Evolutionary conservation across 2,797 vertebrate species (phyloP), one percentile per base, ranked within the genome.

Genomic region (Petrocephalus schoutedeni): DNA sequence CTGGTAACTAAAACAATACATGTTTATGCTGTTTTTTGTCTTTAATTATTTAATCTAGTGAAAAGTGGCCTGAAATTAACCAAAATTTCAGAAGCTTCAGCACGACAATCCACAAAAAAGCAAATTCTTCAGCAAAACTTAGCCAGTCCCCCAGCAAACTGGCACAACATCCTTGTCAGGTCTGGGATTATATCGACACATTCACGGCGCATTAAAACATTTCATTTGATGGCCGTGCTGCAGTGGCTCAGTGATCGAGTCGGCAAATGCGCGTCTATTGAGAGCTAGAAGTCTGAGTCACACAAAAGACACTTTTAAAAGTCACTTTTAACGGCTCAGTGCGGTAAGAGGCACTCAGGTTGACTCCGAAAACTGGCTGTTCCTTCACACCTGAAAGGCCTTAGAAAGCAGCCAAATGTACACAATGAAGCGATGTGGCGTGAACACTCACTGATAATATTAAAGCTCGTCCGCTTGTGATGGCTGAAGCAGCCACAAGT

Each of bases 211-310:
- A 87, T 56, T 56, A 87, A 87, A 87, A 57, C 51, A 87, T 87
- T 74, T 51, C 12, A 86, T 64, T 86, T 49, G 19, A 86, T 23
- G 56, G 28, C 36, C 0, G 14, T 49, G 9, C 57, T 36, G 16
- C 7, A 1, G 56, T 36, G 84, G 10, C 7, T 16, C 32, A 3
- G 14, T 80, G 36, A 80, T 14, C 45, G 32, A 57, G 84, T 3
- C 14, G 36, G 56, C 32, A 36, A 59, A 56, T 41, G 12, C 41
- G 54, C 54, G 10, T 58, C 56, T 32, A 86, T 58, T 59, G 84
- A 86, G 56, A 23, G 56, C 58, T 86, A n/a, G 59, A 86, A 86
- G 53, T 64, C n/a, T 86, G n/a, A 86, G 21, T 58, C 84, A 58
- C 84, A 86, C 53, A 86, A 58, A 58, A 32, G 80, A 9, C 49